phyloP scores from a whole-genome alignment of 2,888 invertebrate genomes.

The Caenorhabditis japonica region DNA sequence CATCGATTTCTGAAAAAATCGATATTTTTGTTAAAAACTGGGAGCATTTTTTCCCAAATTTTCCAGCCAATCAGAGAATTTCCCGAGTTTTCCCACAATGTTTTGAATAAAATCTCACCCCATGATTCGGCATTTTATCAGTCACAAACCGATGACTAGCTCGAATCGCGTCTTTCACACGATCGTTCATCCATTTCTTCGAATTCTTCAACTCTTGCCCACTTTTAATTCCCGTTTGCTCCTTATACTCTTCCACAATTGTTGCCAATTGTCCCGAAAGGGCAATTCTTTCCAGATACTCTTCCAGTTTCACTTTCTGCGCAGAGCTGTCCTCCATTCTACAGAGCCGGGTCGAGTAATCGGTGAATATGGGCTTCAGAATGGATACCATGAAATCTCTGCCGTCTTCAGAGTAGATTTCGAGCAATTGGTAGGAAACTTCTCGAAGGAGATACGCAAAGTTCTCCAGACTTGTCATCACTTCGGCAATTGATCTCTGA shows the following conservation, averaged over 20 bases:
- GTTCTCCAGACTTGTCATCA: conserved; percentile 40
- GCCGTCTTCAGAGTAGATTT: conserved; percentile 40
- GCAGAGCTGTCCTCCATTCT: conserved; percentile 46
- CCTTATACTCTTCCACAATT: conserved; percentile 44
- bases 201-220: conserved; percentile 47
- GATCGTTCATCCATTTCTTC: conserved; percentile 52
- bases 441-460: conserved; percentile 39
- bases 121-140: conserved; percentile 50
- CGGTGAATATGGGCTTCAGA: conserved; percentile 46
- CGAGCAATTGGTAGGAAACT: conserved; percentile 31
- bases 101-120: conserved; percentile 20
- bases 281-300: conserved; percentile 42
- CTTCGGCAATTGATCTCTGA: conserved; percentile 43
- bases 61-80: too few species aligned
- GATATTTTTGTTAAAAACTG: too few species aligned
- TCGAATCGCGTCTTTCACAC: conserved; percentile 53
- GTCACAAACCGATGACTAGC: conserved; percentile 53
- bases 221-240: conserved; percentile 21
- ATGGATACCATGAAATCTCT: conserved; percentile 33
- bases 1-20: too few species aligned
- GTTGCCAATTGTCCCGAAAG: conserved; percentile 37
- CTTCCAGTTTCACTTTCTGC: conserved; percentile 41
- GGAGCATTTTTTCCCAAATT: too few species aligned
- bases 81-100: too few species aligned
- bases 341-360: conserved; percentile 30